These are phyloP conservation scores for Acheta domesticus DNA, from an alignment of 2,888 invertebrate species.

Conservation along the genomic window DNA sequence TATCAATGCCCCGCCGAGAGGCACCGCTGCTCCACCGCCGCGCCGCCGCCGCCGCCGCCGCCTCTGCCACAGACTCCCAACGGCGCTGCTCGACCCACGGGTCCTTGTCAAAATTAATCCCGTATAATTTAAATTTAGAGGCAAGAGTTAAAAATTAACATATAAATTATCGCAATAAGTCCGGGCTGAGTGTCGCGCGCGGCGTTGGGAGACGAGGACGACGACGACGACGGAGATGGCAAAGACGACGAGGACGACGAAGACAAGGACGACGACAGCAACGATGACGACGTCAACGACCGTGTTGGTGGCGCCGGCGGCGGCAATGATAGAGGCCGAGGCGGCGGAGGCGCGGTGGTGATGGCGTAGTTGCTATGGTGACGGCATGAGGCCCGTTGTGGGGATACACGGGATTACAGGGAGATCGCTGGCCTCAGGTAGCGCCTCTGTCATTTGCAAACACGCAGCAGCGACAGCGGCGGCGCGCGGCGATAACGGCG, in stretches of 20 bases:
- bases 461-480: not conserved
- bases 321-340: too few relatives aligned
- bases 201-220: not conserved
- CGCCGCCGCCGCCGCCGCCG: not conserved
- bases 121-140: constrained; percentile 9
- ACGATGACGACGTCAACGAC: too few relatives aligned
- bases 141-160: not conserved
- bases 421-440: not conserved
- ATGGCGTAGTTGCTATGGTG: not conserved
- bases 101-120: constrained; percentile 1
- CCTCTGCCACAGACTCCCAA: not conserved
- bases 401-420: not conserved
- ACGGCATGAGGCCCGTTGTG: not conserved
- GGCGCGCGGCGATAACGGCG: not conserved
- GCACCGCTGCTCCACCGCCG: not conserved
- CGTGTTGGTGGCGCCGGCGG: too few relatives aligned
- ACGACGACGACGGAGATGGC: too few relatives aligned
- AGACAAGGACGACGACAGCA: too few relatives aligned
- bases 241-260: too few relatives aligned
- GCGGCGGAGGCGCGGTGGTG: not conserved
- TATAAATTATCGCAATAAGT: constrained; percentile 3
- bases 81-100: not conserved
- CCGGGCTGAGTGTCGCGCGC: not conserved
- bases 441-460: constrained; percentile 12
- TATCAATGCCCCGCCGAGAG: not conserved